Evolutionary conservation across 1,140 invertebrate genomes (phyloP).

Genomic region (Drosophila guanche): DNA sequence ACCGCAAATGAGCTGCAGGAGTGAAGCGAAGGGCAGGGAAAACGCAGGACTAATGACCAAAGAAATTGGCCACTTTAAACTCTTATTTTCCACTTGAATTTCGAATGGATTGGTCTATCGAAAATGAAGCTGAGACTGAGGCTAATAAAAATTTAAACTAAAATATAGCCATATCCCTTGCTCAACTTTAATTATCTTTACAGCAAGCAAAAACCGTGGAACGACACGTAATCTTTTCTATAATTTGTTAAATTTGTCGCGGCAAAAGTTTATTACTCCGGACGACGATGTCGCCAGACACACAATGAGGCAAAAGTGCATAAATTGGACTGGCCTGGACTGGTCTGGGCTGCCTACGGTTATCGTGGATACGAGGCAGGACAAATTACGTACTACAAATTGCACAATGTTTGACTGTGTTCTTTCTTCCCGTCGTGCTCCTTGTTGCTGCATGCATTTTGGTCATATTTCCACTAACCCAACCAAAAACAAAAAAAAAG

Average conservation of each 20-base stretch:
- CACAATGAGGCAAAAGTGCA: conserved; percentile 67
- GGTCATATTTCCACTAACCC: conserved; percentile 59
- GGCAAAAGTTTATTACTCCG: conserved; percentile 78
- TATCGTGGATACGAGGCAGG: conserved; percentile 29
- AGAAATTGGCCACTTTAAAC: conserved; percentile 53
- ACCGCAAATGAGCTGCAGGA: conserved; percentile 67
- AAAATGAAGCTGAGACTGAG: conserved; percentile 9
- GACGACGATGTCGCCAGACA: conserved; percentile 61
- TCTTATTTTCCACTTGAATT: conserved; percentile 30
- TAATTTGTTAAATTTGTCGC: conserved; percentile 81
- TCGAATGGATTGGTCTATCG: conserved; percentile 4
- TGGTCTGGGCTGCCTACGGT: conserved; percentile 35
- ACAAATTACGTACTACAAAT: conserved; percentile 79
- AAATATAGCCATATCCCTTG: neutral
- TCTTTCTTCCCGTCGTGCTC: conserved; percentile 7
- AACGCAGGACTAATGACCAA: conserved; percentile 43
- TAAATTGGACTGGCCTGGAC: conserved; percentile 57
- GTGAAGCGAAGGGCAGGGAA: neutral
- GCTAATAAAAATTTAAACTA: neutral
- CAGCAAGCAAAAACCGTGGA: conserved; percentile 14
- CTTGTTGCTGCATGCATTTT: conserved; percentile 66
- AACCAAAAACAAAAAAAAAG: conserved; percentile 25
- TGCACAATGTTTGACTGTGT: conserved; percentile 51
- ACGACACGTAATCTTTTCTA: conserved; percentile 78
- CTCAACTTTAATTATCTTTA: conserved; percentile 63